These are phyloP conservation scores for Drosophila repletoides DNA, from an alignment of 1,140 invertebrate species.

Conservation along the genomic window DNA sequence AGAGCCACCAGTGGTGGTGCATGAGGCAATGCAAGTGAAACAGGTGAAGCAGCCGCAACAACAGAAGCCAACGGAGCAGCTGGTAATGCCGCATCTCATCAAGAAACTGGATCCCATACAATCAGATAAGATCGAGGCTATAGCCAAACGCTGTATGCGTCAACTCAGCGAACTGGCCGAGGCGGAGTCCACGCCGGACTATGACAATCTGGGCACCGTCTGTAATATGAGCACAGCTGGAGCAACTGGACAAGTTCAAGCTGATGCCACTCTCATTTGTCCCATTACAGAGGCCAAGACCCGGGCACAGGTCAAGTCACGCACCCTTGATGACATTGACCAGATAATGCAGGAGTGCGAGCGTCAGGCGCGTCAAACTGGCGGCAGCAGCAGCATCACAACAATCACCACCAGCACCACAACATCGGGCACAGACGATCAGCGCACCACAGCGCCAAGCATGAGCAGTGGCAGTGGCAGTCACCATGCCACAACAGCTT, in stretches of 20 bases:
- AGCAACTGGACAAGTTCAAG: slow-evolving; percentile 25
- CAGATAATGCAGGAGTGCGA: slow-evolving; percentile 82
- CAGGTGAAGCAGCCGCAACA: slow-evolving; percentile 26
- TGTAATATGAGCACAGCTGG: slow-evolving; percentile 64
- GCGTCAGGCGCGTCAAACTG: slow-evolving; percentile 55
- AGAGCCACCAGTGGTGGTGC: slow-evolving; percentile 72
- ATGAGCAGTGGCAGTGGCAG: slow-evolving; percentile 45
- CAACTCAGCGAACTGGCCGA: slow-evolving; percentile 71
- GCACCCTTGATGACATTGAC: slow-evolving; percentile 76
- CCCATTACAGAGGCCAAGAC: slow-evolving; percentile 65
- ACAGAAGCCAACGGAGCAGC: slow-evolving; percentile 28
- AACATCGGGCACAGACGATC: slow-evolving; percentile 52
- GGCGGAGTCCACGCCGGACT: slow-evolving; percentile 45
- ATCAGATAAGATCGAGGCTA: slow-evolving; percentile 74
- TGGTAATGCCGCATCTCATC: slow-evolving; percentile 71
- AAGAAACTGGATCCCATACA: slow-evolving; percentile 81
- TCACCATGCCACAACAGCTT: slow-evolving; percentile 69
- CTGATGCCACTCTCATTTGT: slow-evolving; percentile 74
- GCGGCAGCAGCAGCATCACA: slow-evolving; percentile 20
- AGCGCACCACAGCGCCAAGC: slow-evolving; percentile 66
- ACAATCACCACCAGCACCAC: slow-evolving; percentile 10
- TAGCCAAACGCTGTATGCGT: slow-evolving; percentile 79
- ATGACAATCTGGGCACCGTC: slow-evolving; percentile 70
- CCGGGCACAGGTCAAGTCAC: slow-evolving; percentile 25
- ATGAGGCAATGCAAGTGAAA: slow-evolving; percentile 68